These are phyloP conservation scores for Patella pellucida DNA, from an alignment of 2,888 invertebrate genomes.

Conservation along the genomic window DNA sequence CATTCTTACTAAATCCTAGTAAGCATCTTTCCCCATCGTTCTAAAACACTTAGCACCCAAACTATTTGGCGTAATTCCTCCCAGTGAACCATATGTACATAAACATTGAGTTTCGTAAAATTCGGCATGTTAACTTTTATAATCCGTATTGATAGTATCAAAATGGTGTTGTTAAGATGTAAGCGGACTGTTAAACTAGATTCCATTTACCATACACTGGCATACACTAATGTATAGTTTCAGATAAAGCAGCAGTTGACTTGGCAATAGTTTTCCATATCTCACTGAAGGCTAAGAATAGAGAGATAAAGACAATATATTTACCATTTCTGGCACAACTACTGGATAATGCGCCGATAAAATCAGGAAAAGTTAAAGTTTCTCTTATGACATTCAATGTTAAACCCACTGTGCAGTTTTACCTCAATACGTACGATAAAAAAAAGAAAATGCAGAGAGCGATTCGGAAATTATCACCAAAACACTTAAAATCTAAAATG, in stretches of 20 bases:
- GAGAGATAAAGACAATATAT: background rate
- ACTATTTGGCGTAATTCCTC: too few species aligned
- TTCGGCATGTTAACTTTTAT: too few species aligned
- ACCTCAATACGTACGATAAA: background rate
- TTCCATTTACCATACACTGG: too few species aligned
- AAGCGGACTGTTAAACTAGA: too few species aligned
- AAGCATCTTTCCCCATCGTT: too few species aligned
- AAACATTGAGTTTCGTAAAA: too few species aligned
- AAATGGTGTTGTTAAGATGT: too few species aligned
- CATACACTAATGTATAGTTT: too few species aligned
- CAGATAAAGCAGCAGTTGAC: background rate
- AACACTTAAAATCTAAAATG: background rate
- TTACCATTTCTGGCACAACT: background rate
- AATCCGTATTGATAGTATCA: too few species aligned
- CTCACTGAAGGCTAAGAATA: background rate
- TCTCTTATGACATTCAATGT: conserved; percentile 46
- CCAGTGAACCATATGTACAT: too few species aligned
- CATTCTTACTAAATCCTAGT: too few species aligned
- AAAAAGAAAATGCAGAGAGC: background rate
- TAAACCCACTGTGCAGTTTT: background rate
- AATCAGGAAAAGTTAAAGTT: conserved; percentile 38
- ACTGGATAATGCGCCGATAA: conserved; percentile 34
- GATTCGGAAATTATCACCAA: background rate
- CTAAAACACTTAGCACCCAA: too few species aligned
- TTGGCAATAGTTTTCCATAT: background rate